phyloP scores from a whole-genome alignment of 2,113 vertebrate genomes.

The Andinoacara biseriatus region DNA sequence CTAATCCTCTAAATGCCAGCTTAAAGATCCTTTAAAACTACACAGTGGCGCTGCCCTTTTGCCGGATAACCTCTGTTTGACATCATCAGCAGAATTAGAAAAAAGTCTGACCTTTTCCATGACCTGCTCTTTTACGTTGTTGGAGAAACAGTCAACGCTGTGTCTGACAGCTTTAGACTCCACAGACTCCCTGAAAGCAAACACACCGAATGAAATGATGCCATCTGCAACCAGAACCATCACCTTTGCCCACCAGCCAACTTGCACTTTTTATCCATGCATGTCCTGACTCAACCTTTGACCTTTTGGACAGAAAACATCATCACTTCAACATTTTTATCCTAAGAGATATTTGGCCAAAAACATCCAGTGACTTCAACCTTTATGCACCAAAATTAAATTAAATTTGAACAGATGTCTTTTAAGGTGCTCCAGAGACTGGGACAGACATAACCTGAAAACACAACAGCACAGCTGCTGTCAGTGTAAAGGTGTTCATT shows the following conservation, averaged over 20 bases:
- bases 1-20: not conserved
- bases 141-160: slow-evolving; percentile 78
- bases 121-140: slow-evolving; percentile 82
- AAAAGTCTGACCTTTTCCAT: slow-evolving; percentile 79
- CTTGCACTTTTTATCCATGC: not conserved
- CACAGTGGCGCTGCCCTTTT: not conserved
- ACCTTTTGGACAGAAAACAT: not conserved
- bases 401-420: too few species aligned
- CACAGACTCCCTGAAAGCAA: slow-evolving; percentile 78
- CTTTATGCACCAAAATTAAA: too few species aligned
- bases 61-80: not conserved
- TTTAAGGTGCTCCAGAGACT: too few species aligned
- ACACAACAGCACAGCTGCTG: not conserved
- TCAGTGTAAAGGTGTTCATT: not conserved
- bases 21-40: not conserved
- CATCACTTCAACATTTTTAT: not conserved
- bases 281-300: not conserved
- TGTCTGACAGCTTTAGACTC: slow-evolving; percentile 74
- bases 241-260: not conserved
- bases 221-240: not conserved
- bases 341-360: not conserved
- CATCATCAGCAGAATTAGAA: not conserved
- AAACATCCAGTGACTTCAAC: too few species aligned
- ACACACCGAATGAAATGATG: not conserved
- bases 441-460: too few species aligned